phyloP scores from a whole-genome alignment of 37 sponge, comb jelly and placozoan species.

The Chondrosia reniformis region DNA sequence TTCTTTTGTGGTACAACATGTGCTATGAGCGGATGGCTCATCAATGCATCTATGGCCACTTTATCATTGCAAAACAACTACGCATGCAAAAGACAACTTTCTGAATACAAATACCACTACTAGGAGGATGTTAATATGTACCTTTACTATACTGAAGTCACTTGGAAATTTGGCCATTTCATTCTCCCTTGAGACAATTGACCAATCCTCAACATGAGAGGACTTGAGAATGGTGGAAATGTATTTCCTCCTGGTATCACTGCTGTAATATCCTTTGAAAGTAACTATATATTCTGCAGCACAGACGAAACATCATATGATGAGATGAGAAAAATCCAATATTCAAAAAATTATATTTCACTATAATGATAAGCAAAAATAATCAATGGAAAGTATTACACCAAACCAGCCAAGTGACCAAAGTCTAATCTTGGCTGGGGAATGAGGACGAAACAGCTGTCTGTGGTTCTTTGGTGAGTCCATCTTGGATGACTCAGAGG shows the following conservation, averaged over 20 bases:
- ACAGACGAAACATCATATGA: no score
- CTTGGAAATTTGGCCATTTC: constrained; percentile 67
- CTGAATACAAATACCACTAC: background rate
- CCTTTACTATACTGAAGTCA: constrained; percentile 73
- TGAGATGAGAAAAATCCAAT: no score
- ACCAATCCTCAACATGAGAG: constrained; percentile 35
- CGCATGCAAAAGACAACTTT: background rate
- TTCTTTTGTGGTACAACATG: constrained; percentile 71
- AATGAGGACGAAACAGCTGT: no score
- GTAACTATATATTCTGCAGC: constrained; percentile 78
- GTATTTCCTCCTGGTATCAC: constrained; percentile 51
- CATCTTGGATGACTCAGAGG: no score
- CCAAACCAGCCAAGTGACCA: no score
- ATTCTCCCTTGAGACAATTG: constrained; percentile 53
- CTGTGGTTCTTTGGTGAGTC: no score
- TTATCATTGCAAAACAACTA: background rate
- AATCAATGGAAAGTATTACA: no score
- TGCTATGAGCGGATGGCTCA: constrained; percentile 51
- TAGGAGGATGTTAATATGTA: background rate
- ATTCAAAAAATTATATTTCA: no score
- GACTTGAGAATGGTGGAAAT: constrained; percentile 56
- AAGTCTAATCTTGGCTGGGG: no score
- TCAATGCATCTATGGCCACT: constrained; percentile 33
- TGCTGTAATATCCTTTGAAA: constrained; percentile 75
- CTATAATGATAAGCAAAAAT: no score